A percentile compares a stretch with the other conserved stretches of the same genome.
Evolutionary conservation across 2,113 vertebrate species (phyloP).

Genomic region (Amblyopsis rosae): DNA sequence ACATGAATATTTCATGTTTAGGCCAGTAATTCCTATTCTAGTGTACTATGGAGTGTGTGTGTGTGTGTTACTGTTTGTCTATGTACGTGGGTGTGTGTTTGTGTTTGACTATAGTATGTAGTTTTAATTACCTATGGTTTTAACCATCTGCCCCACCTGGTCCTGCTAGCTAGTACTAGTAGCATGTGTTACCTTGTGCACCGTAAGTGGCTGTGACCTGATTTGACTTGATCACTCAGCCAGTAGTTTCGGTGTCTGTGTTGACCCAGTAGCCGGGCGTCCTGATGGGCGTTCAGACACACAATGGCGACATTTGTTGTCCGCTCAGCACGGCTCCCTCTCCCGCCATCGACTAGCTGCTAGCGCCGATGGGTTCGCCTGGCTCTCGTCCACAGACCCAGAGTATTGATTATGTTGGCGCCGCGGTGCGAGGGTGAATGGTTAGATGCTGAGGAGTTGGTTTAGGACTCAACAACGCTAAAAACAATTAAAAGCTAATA

Average conservation of each 20-base stretch:
- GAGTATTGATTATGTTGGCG: conserved; percentile 38
- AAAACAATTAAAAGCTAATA: too few species aligned
- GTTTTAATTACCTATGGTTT: background rate
- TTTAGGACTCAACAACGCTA: too few species aligned
- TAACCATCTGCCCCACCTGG: background rate
- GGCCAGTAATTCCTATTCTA: conserved; percentile 78
- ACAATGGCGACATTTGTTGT: conserved; percentile 56
- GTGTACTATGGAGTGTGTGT: conserved; percentile 10
- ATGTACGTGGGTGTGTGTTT: conserved; percentile 12
- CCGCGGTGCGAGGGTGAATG: background rate
- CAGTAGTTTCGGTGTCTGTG: conserved; percentile 38
- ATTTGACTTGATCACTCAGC: conserved; percentile 61
- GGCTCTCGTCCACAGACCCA: conserved; percentile 46
- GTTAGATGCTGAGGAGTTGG: too few species aligned
- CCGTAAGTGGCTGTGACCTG: conserved; percentile 14
- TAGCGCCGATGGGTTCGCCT: conserved; percentile 57
- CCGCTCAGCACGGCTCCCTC: conserved; percentile 22
- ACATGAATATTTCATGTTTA: conserved; percentile 82
- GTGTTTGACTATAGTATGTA: conserved; percentile 6
- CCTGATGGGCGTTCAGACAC: conserved; percentile 50
- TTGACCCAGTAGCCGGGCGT: conserved; percentile 50
- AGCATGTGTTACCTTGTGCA: background rate
- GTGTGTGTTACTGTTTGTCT: background rate
- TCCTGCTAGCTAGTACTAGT: background rate
- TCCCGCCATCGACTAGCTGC: conserved; percentile 43